Percentiles rank a stretch among this genome's conserved stretches.
These are phyloP conservation scores for Chondrilla cf. caribensis DNA, from an alignment of 37 sponge, comb jelly and placozoan species.

Conservation along the genomic window DNA sequence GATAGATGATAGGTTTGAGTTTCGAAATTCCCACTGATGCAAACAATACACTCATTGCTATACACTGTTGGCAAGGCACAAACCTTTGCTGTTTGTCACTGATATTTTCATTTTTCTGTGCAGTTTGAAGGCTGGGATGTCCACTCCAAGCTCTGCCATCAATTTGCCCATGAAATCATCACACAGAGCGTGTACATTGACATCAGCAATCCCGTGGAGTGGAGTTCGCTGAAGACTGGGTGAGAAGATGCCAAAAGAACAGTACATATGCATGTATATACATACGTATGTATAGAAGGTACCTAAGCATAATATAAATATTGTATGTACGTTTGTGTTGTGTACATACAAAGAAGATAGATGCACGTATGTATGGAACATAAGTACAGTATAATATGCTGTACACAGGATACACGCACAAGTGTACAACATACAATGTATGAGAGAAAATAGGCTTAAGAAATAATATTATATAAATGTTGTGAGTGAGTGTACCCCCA, in stretches of 20 bases:
- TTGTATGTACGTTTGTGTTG: no score
- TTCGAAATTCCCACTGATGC: no score
- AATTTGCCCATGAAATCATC: slow-evolving; percentile 75
- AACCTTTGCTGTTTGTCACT: slow-evolving; percentile 7
- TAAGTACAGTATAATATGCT: no score
- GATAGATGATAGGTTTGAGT: no score
- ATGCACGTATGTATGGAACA: no score
- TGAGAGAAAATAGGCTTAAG: no score
- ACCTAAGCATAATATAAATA: no score
- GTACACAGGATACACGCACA: no score
- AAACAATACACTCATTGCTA: no score
- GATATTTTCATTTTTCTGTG: slow-evolving; percentile 46
- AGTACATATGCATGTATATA: background rate
- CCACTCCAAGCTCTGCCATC: slow-evolving; percentile 40
- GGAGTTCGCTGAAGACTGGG: slow-evolving; percentile 79
- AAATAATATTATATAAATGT: background rate
- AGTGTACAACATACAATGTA: no score
- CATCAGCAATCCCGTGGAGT: slow-evolving; percentile 8
- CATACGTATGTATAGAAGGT: background rate
- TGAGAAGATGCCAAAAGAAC: background rate
- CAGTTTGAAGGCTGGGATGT: slow-evolving; percentile 66
- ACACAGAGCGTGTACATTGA: slow-evolving; percentile 75
- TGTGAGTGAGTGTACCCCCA: background rate
- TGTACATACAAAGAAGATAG: no score
- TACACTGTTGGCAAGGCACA: background rate